Base-by-base conservation (phyloP, 2,888 invertebrate species). In the Timema podura region DNA sequence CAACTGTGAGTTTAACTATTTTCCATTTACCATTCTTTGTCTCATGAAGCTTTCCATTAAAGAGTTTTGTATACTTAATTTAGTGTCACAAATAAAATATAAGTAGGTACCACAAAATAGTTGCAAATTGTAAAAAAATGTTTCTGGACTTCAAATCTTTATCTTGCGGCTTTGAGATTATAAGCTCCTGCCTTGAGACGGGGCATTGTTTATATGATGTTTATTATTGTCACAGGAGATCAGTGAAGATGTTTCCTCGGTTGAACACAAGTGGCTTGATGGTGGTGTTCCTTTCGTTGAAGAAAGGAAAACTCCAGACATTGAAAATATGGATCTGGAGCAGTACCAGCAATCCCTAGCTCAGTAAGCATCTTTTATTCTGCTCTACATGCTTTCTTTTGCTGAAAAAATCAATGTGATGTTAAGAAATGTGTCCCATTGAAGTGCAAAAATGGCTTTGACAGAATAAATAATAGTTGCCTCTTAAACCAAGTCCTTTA, bases 291-390 rank as follows among this genome's bases (percentile, higher is more conserved):
- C 85, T 0, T 87, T 84, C 75, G 83, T 86, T 72, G 89, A 89
- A 79, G 87, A 88, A 10, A 85, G 89, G 77, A 85, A 88, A 75
- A 90, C 90, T 66, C 90, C 91, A 11, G 91, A 91, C 77, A 88
- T 91, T 76, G 94, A 95, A 79, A 90, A 88, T 76, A 89, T 90
- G 83, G 93, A 93, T 78, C 82, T 93, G 79, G 93, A 92, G 76
- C 90, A 91, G 79, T 92, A 91, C 79, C 91, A 91, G 81, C 90
- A 91, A 77, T 91, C 91, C 51, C 88, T 92, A 79, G 88, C 91
- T 77, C 90, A 91, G 92, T 92, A 82, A 87, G 90, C 85, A 73
- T 69, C 70, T 67, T 65, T 30, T 54, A 30, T 30, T 30, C 30
- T 30, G 30, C 3, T 30, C 30, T 30, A 30, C 30, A 3, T 3